Conservation (phyloP, 2,888 invertebrate species). For the Diaprepes abbreviatus region DNA sequence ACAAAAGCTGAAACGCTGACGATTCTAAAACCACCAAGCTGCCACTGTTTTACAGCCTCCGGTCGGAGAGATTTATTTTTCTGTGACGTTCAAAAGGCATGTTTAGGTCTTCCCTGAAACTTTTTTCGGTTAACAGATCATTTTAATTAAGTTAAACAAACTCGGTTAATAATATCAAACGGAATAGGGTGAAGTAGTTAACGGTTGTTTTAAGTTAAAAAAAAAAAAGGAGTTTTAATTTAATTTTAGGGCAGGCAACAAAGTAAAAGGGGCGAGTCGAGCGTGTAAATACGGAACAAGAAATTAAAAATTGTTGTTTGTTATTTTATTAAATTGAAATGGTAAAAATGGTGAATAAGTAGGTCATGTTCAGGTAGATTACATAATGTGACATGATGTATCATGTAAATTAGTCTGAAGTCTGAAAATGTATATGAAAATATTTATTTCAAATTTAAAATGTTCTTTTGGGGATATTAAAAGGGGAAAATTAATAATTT, state of each 20-base stretch:
- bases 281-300: neutral
- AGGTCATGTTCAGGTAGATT: no score
- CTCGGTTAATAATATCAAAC: neutral
- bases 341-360: no score
- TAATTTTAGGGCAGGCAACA: neutral
- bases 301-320: neutral
- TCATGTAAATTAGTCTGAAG: no score
- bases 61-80: neutral
- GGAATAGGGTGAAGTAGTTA: neutral
- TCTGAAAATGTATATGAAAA: no score
- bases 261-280: neutral
- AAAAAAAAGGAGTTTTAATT: neutral
- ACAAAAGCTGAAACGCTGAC: no score
- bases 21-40: no score
- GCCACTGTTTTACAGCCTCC: neutral
- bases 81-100: neutral
- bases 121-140: neutral
- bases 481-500: no score
- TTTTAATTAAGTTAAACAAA: constrained; percentile 1
- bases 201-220: neutral
- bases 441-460: no score
- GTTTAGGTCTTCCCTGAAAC: neutral
- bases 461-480: no score
- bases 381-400: no score
- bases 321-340: no score